phyloP scores from a whole-genome alignment of 2,797 vertebrate genomes.

The Carcharodon carcharias region DNA sequence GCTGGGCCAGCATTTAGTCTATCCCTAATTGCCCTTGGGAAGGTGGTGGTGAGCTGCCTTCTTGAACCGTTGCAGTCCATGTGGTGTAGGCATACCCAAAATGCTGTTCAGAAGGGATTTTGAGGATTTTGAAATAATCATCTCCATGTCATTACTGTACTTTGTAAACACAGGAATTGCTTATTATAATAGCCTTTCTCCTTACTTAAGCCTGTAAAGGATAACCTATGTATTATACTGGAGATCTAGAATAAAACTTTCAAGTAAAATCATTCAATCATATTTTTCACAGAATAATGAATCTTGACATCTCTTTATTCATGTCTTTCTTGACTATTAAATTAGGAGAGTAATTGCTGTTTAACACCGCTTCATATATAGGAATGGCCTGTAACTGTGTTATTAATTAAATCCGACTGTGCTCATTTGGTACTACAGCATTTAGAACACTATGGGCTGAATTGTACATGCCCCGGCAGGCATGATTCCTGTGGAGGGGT shows the following conservation, averaged over 20 bases:
- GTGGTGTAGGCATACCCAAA: too few relatives aligned
- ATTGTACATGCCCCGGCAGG: not conserved
- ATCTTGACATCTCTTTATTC: not conserved
- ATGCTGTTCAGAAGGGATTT: too few relatives aligned
- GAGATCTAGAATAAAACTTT: not conserved
- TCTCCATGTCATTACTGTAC: not conserved
- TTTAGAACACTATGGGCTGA: not conserved
- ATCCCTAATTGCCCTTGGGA: too few relatives aligned
- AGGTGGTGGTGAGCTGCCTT: too few relatives aligned
- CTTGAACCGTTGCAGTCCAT: too few relatives aligned
- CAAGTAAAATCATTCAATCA: not conserved
- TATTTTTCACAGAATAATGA: not conserved
- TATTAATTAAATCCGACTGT: not conserved
- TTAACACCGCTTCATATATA: not conserved
- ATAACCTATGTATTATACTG: not conserved
- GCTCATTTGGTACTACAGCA: not conserved
- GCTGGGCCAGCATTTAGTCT: too few relatives aligned
- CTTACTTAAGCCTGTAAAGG: not conserved
- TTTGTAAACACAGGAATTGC: not conserved
- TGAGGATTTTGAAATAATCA: too few relatives aligned
- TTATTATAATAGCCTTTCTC: not conserved
- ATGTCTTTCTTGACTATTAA: not conserved
- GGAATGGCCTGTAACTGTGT: not conserved
- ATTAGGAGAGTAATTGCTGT: not conserved
- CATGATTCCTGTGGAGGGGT: too few relatives aligned